Evolutionary conservation across 2,888 invertebrate species (phyloP).

Genomic region (Noctua pronuba): DNA sequence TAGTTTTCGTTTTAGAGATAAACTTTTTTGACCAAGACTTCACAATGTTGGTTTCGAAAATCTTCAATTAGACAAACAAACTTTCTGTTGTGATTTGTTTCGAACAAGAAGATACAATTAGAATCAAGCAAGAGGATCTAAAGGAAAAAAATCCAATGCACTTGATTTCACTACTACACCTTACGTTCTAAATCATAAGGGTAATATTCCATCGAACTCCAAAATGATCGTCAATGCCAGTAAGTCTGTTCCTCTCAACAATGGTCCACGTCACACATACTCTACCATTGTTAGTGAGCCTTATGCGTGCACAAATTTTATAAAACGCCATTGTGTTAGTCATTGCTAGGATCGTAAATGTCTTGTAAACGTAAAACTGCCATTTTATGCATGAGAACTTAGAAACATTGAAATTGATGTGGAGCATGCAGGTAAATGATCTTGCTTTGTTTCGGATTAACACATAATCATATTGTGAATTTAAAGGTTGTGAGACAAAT

Average conservation of each 20-base stretch:
- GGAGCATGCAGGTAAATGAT: constrained; percentile 26
- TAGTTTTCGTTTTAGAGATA: constrained; percentile 7
- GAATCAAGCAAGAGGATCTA: constrained; percentile 8
- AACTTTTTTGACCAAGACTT: constrained; percentile 9
- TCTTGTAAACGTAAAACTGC: constrained; percentile 52
- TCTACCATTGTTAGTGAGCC: constrained; percentile 57
- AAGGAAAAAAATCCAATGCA: not conserved
- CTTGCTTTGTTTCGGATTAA: constrained; percentile 22
- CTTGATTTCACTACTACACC: constrained; percentile 4
- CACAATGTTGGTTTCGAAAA: constrained; percentile 15
- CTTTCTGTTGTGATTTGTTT: not conserved
- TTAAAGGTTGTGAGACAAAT: constrained; percentile 11
- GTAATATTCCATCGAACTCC: constrained; percentile 13
- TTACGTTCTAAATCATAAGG: constrained; percentile 14
- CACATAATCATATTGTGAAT: not conserved
- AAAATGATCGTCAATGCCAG: constrained; percentile 49
- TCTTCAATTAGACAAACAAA: not conserved
- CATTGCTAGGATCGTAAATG: constrained; percentile 50
- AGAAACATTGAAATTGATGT: constrained; percentile 41
- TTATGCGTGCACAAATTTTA: constrained; percentile 64
- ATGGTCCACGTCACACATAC: constrained; percentile 63
- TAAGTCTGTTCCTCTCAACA: constrained; percentile 58
- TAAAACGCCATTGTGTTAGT: constrained; percentile 59
- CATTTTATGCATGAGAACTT: constrained; percentile 53
- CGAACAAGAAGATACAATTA: not conserved